Evolutionary conservation across 1,140 invertebrate species (phyloP).

Genomic region (Drosophila bocki): DNA sequence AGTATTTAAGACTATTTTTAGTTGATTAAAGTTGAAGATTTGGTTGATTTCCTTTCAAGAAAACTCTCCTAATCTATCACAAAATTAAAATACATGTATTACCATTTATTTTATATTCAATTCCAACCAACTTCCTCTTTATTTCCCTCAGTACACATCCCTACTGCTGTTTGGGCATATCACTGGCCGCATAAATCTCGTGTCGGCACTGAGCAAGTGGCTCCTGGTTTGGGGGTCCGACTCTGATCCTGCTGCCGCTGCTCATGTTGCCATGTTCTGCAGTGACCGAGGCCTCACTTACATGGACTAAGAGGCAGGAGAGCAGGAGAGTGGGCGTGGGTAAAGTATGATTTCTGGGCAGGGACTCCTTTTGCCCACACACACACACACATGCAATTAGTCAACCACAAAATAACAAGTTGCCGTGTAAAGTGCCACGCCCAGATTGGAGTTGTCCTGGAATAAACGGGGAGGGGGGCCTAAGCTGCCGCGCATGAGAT

Average conservation of each 20-base stretch:
- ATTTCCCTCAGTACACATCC: slow-evolving; percentile 20
- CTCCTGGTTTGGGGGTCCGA: slow-evolving; percentile 45
- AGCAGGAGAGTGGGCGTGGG: not conserved
- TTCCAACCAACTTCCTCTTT: not conserved
- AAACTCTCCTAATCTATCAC: too few species aligned
- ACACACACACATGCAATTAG: slow-evolving; percentile 77
- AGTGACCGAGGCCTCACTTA: slow-evolving; percentile 35
- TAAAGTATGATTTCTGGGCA: slow-evolving; percentile 34
- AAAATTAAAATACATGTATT: not conserved
- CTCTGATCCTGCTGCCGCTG: slow-evolving; percentile 43
- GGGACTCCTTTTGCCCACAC: slow-evolving; percentile 50
- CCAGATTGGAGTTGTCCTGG: slow-evolving; percentile 22
- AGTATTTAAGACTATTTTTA: too few species aligned
- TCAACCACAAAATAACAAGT: slow-evolving; percentile 78
- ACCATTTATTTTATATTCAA: not conserved
- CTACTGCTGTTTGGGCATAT: slow-evolving; percentile 52
- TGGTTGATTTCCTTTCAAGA: too few species aligned
- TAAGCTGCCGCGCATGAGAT: slow-evolving; percentile 49
- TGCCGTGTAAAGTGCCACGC: slow-evolving; percentile 75
- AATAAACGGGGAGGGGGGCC: not conserved
- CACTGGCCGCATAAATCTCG: slow-evolving; percentile 69
- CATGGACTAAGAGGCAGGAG: not conserved
- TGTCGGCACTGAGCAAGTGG: slow-evolving; percentile 64
- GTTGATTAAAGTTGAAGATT: too few species aligned
- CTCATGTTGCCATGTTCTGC: slow-evolving; percentile 48